phyloP scores from a whole-genome alignment of 2,888 invertebrate species.

The Ormyrus labotus region DNA sequence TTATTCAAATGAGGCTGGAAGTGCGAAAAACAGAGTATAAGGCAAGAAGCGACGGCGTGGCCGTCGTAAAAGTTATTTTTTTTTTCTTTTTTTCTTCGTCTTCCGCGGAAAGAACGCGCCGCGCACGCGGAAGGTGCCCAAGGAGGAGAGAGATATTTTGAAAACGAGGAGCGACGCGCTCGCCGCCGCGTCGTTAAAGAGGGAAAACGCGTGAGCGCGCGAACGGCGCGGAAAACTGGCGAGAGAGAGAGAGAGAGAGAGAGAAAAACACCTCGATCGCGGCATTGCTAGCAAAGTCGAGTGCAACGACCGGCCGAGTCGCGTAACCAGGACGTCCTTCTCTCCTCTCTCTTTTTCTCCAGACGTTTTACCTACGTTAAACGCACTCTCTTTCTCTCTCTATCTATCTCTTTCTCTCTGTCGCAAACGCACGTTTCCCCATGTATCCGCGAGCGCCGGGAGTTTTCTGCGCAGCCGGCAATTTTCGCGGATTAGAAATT shows the following conservation, averaged over 20 bases:
- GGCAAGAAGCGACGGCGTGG: too few species aligned
- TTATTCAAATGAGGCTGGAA: too few species aligned
- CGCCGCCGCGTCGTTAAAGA: neutral
- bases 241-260: slow-evolving; percentile 8
- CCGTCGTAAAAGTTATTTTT: too few species aligned
- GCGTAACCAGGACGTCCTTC: slow-evolving; percentile 66
- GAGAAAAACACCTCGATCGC: slow-evolving; percentile 26
- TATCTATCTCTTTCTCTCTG: slow-evolving; percentile 66
- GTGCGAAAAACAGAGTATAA: too few species aligned
- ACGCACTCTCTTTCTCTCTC: slow-evolving; percentile 69
- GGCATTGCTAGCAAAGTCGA: slow-evolving; percentile 53
- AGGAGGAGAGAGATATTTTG: too few species aligned
- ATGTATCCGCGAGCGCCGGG: neutral
- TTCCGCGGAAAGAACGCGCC: too few species aligned
- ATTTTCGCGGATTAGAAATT: too few species aligned
- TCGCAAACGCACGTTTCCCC: slow-evolving; percentile 11
- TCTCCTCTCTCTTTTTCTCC: slow-evolving; percentile 59
- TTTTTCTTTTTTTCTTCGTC: too few species aligned
- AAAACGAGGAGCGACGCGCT: neutral
- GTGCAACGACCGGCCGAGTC: slow-evolving; percentile 64
- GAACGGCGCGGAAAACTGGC: neutral
- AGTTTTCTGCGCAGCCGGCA: neutral
- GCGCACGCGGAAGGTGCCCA: too few species aligned
- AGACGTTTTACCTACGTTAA: too few species aligned
- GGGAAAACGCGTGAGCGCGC: neutral